phyloP scores from a whole-genome alignment of 2,888 invertebrate genomes.

The Spisula solida region DNA sequence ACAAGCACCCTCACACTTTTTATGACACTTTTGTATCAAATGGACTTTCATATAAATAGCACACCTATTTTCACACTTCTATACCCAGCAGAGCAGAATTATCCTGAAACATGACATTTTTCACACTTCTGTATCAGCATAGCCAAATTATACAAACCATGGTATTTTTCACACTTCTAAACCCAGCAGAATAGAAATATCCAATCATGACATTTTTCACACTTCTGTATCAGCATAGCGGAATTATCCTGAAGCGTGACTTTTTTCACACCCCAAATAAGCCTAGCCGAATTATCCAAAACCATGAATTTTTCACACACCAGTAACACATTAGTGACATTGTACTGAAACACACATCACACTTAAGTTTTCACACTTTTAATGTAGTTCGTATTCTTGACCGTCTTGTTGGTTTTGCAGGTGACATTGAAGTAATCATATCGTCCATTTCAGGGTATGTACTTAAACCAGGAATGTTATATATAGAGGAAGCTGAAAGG shows the following conservation, averaged over 20 bases:
- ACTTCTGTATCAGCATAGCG: neutral
- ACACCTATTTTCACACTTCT: neutral
- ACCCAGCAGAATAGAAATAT: neutral
- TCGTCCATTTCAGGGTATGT: slow-evolving; percentile 92
- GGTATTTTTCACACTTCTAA: neutral
- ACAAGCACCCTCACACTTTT: neutral
- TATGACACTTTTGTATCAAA: neutral
- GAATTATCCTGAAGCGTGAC: neutral
- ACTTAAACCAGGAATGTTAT: slow-evolving; percentile 96
- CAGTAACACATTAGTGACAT: neutral
- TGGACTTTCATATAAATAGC: neutral
- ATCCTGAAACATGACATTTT: neutral
- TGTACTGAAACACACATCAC: neutral
- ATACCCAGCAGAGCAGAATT: neutral
- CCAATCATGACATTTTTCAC: neutral
- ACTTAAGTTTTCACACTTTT: slow-evolving; percentile 74
- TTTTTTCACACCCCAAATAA: neutral
- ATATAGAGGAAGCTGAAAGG: slow-evolving; percentile 96
- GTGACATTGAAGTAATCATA: slow-evolving; percentile 76
- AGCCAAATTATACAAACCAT: neutral
- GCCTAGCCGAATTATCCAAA: neutral
- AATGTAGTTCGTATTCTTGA: slow-evolving; percentile 83
- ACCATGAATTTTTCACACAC: slow-evolving; percentile 8
- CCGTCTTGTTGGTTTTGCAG: slow-evolving; percentile 78
- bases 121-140: neutral